Percentiles rank a stretch among this genome's conserved stretches.
These are phyloP conservation scores for Xenentodon cancila DNA, from an alignment of 2,797 vertebrate genomes.

Conservation along the genomic window DNA sequence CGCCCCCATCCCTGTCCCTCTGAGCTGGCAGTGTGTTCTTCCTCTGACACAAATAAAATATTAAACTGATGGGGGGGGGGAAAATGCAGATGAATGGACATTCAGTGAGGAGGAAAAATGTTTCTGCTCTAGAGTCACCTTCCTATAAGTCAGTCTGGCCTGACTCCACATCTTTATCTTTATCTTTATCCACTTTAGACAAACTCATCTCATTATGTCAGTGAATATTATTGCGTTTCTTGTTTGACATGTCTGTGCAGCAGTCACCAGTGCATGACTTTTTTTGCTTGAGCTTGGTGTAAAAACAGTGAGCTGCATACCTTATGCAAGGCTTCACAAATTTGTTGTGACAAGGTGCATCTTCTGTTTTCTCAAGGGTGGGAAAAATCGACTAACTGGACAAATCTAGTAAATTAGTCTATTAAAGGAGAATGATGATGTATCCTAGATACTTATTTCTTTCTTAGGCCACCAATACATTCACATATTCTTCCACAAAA, in stretches of 20 bases:
- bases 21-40: slow-evolving; percentile 12
- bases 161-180: background rate
- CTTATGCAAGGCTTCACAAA: slow-evolving; percentile 59
- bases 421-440: slow-evolving; percentile 7
- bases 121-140: background rate
- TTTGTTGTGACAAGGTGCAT: slow-evolving; percentile 59
- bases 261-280: slow-evolving; percentile 7
- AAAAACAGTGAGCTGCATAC: slow-evolving; percentile 46
- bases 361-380: slow-evolving; percentile 57
- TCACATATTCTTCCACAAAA: background rate
- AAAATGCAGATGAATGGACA: slow-evolving; percentile 2
- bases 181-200: background rate
- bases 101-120: background rate
- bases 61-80: background rate
- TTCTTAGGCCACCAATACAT: slow-evolving; percentile 3
- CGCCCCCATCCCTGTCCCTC: slow-evolving; percentile 27
- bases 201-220: background rate
- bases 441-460: slow-evolving; percentile 18
- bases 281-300: slow-evolving; percentile 55
- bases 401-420: slow-evolving; percentile 41
- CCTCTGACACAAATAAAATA: slow-evolving; percentile 24
- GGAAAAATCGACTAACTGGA: slow-evolving; percentile 41
- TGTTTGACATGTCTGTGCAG: slow-evolving; percentile 1
- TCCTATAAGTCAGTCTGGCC: background rate
- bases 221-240: background rate